Evolutionary conservation across 1,140 invertebrate genomes (phyloP), one percentile per base, ranked within the genome.

Genomic region (Acromyrmex echinatior): DNA sequence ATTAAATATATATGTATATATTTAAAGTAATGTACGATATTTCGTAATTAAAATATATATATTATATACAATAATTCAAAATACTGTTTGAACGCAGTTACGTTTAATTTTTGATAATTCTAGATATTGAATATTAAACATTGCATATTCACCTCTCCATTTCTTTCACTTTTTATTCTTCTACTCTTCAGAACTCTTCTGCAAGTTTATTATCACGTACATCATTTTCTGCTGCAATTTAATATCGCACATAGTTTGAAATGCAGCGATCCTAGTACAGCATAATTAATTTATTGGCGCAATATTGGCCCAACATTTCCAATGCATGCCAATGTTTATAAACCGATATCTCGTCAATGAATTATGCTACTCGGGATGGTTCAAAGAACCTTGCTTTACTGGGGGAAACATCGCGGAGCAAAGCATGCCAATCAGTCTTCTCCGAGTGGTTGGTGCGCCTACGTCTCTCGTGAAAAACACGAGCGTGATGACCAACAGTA

Each of bases 361-460:
- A 45, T 45, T 45, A 45, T 45, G 39, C 9, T 45, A 45, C 39
- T 45, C 39, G 39, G 9, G 39, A 39, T 39, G 39, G 39, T 45
- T 45, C 39, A 39, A 39, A 39, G 6, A 39, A 39, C 35, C 9
- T 45, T 45, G 39, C 39, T 45, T 10, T 51, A 9, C 9, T 18
- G 39, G 4, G 21, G n/a, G 39, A 70, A 6, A 51, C n/a, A 84
- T 74, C 28, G 28, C 70, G 25, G 12, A 73, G 39, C 39, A 49
- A 6, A 51, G 21, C 14, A 28, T 39, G 31, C 10, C 45, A 53
- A 74, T 73, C 68, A 84, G 80, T 84, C 18, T 49, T 62, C 56
- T 28, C 28, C 56, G 70, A 76, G 39, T 62, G 56, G 70, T 74
- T 58, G 80, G 45, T 28, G 80, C 56, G 70, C 49, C 21, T 84